Evolutionary conservation across 37 sponge, comb jelly and placozoan species (phyloP).

Genomic region (Spongia lamella): DNA sequence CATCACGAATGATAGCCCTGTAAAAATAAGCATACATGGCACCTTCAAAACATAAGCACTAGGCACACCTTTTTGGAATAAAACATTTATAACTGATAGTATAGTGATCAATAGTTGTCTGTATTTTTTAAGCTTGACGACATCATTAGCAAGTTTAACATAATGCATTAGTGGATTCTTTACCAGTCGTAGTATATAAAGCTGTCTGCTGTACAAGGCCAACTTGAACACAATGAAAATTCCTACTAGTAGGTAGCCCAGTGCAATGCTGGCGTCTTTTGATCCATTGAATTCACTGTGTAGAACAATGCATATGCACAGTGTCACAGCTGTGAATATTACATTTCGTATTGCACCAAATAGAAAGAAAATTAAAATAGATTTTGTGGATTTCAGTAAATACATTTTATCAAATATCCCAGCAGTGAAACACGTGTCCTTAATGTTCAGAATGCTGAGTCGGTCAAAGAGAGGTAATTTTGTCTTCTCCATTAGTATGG

Average conservation of each 20-base stretch:
- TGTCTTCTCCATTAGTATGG: background rate
- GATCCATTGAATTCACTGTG: too few relatives aligned
- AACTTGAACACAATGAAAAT: background rate
- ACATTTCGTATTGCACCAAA: too few relatives aligned
- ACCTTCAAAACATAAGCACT: too few relatives aligned
- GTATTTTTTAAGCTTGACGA: slow-evolving; percentile 14
- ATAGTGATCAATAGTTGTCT: slow-evolving; percentile 6
- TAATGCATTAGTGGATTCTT: slow-evolving; percentile 31
- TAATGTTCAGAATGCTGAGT: background rate
- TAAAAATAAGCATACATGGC: background rate
- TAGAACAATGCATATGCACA: too few relatives aligned
- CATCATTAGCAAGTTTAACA: slow-evolving; percentile 13
- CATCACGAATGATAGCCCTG: slow-evolving; percentile 53
- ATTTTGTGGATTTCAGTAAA: too few relatives aligned
- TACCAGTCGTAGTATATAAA: slow-evolving; percentile 41
- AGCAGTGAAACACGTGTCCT: too few relatives aligned
- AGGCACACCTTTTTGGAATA: too few relatives aligned
- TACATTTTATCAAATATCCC: too few relatives aligned
- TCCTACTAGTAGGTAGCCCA: slow-evolving; percentile 3
- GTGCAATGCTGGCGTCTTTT: too few relatives aligned
- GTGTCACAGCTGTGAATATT: too few relatives aligned
- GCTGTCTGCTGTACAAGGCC: slow-evolving; percentile 1
- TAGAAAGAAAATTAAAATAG: too few relatives aligned
- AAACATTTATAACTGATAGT: too few relatives aligned
- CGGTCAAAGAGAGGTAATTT: background rate